Percentiles rank a stretch among this genome's conserved stretches.
These are phyloP conservation scores for Pocota personata DNA, from an alignment of 2,888 invertebrate species.

Conservation along the genomic window DNA sequence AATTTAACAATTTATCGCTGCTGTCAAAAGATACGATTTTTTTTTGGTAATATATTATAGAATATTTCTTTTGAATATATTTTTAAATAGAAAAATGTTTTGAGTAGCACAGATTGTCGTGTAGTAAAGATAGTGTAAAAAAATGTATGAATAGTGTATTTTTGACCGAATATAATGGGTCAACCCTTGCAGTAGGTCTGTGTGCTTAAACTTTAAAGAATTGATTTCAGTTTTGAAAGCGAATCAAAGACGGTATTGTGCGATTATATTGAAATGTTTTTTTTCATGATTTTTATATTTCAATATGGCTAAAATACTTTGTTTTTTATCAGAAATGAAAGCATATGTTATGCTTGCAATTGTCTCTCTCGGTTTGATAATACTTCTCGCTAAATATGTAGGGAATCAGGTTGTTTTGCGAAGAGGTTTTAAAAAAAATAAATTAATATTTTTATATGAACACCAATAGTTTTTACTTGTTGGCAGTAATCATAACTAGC, in stretches of 20 bases:
- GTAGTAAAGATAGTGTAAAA: conserved; percentile 64
- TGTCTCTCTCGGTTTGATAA: neutral
- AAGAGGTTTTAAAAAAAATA: neutral
- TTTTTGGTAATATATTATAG: conserved; percentile 43
- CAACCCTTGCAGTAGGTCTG: conserved; percentile 51
- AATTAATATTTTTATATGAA: neutral
- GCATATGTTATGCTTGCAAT: neutral
- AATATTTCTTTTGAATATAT: conserved; percentile 20
- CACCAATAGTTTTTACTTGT: neutral
- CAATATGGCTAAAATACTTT: conserved; percentile 15
- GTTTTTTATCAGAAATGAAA: neutral
- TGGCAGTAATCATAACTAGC: neutral
- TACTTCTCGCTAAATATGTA: neutral
- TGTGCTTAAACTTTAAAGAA: conserved; percentile 44
- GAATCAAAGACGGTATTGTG: conserved; percentile 54
- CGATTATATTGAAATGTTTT: conserved; percentile 35
- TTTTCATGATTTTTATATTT: neutral
- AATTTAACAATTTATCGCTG: conserved; percentile 23
- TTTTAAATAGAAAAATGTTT: conserved; percentile 45
- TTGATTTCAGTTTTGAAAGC: conserved; percentile 27
- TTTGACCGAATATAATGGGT: conserved; percentile 40
- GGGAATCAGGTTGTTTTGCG: neutral
- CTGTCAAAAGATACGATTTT: conserved; percentile 46
- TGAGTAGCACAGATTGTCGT: conserved; percentile 70
- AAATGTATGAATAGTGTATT: conserved; percentile 52